Evolutionary conservation across 2,888 invertebrate species (phyloP).

Genomic region (Perizoma affinitatum): DNA sequence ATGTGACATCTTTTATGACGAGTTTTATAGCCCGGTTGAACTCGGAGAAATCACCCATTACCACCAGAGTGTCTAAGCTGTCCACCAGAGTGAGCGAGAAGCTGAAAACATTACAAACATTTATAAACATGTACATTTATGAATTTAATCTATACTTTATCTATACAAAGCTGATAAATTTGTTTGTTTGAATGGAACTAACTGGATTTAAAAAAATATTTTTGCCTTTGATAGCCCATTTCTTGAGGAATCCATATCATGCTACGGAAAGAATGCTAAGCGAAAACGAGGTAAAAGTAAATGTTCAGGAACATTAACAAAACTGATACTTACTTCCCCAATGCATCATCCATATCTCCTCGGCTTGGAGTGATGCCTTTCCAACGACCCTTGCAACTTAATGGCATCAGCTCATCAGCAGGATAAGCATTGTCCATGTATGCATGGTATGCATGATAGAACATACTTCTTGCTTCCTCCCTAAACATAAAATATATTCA

Average conservation of each 20-base stretch:
- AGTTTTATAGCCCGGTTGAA: constrained; percentile 96
- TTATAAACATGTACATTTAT: not conserved
- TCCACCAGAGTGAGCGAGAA: constrained; percentile 98
- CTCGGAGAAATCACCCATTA: constrained; percentile 95
- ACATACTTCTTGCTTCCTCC: constrained; percentile 97
- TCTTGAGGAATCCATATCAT: too few relatives aligned
- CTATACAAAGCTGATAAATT: too few relatives aligned
- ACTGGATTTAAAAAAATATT: too few relatives aligned
- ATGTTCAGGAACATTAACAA: too few relatives aligned
- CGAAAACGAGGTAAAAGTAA: too few relatives aligned
- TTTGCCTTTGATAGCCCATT: too few relatives aligned
- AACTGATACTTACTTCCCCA: constrained; percentile 97
- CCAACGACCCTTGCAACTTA: constrained; percentile 96
- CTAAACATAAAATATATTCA: constrained; percentile 67
- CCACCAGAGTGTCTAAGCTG: constrained; percentile 95
- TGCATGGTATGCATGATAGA: constrained; percentile 97
- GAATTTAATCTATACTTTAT: not conserved
- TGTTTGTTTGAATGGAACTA: too few relatives aligned
- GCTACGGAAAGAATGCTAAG: too few relatives aligned
- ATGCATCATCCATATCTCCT: constrained; percentile 97
- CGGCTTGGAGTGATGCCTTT: constrained; percentile 95
- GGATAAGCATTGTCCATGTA: constrained; percentile 99
- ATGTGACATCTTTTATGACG: constrained; percentile 93
- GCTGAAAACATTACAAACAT: constrained; percentile 83
- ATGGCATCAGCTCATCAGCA: constrained; percentile 98